Evolutionary conservation across 1,140 invertebrate genomes (phyloP).

Genomic region (Pentalonia nigronervosa): DNA sequence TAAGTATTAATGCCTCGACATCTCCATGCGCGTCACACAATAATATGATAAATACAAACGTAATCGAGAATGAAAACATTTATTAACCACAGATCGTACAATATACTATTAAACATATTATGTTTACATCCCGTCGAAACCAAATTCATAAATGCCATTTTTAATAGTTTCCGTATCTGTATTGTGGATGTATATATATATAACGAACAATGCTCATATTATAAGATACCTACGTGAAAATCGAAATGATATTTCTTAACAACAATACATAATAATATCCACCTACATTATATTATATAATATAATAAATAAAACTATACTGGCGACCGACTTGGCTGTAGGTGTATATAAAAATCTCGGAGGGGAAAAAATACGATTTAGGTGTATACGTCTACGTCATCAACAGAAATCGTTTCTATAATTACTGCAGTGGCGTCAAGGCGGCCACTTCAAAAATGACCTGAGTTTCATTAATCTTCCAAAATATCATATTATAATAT

Average conservation of each 20-base stretch:
- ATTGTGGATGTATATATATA: neutral
- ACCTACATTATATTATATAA: constrained; percentile 19
- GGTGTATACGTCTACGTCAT: constrained; percentile 39
- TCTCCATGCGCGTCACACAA: no score
- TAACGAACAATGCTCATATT: neutral
- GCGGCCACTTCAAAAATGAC: constrained; percentile 57
- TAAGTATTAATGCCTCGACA: no score
- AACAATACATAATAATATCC: neutral
- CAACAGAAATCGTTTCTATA: constrained; percentile 54
- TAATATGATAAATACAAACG: neutral
- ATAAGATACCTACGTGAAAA: neutral
- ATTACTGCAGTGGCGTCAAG: constrained; percentile 56
- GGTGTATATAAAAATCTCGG: neutral
- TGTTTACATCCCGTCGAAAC: neutral
- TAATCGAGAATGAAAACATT: neutral
- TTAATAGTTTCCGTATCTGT: neutral
- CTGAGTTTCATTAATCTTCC: constrained; percentile 56
- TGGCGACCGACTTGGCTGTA: neutral
- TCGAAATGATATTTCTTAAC: neutral
- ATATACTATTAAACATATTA: neutral
- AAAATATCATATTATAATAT: constrained; percentile 52
- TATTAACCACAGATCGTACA: no score
- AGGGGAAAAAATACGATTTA: constrained; percentile 19
- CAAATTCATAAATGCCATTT: neutral
- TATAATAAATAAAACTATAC: constrained; percentile 12